phyloP scores from a whole-genome alignment of 2,888 invertebrate species.

The Oligia fasciuncula region DNA sequence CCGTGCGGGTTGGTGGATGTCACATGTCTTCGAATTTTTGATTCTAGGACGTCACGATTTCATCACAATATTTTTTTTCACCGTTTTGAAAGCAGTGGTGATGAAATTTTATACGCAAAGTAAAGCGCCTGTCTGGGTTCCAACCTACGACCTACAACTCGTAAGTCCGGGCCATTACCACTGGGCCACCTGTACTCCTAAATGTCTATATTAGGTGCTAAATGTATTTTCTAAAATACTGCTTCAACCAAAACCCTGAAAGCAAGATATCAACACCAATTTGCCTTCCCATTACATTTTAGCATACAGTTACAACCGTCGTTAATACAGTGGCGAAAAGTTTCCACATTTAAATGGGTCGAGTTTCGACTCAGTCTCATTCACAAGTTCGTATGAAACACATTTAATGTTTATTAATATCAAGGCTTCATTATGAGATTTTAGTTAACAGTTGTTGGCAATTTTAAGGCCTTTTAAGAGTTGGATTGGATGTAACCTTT shows the following conservation, averaged over 20 bases:
- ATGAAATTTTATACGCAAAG: background rate
- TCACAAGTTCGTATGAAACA: constrained; percentile 56
- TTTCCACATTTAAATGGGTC: constrained; percentile 53
- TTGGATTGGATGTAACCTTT: background rate
- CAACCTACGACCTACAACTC: background rate
- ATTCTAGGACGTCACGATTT: background rate
- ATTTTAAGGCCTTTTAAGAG: background rate
- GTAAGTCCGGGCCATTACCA: background rate
- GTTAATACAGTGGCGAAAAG: constrained; percentile 48
- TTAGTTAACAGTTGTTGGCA: constrained; percentile 6
- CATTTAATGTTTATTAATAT: constrained; percentile 60
- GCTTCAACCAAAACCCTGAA: constrained; percentile 16
- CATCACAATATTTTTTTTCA: background rate
- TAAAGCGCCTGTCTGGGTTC: background rate
- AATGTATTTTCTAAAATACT: background rate
- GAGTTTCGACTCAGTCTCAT: constrained; percentile 48
- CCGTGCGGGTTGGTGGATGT: background rate
- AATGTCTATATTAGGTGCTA: background rate
- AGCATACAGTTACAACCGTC: constrained; percentile 32
- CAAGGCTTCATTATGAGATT: constrained; percentile 40
- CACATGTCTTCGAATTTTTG: background rate
- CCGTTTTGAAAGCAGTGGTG: background rate
- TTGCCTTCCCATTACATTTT: constrained; percentile 40
- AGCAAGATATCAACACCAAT: constrained; percentile 43
- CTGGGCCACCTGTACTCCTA: background rate